Evolutionary conservation across 2,797 vertebrate species (phyloP).

Genomic region (Darevskia nairensis): DNA sequence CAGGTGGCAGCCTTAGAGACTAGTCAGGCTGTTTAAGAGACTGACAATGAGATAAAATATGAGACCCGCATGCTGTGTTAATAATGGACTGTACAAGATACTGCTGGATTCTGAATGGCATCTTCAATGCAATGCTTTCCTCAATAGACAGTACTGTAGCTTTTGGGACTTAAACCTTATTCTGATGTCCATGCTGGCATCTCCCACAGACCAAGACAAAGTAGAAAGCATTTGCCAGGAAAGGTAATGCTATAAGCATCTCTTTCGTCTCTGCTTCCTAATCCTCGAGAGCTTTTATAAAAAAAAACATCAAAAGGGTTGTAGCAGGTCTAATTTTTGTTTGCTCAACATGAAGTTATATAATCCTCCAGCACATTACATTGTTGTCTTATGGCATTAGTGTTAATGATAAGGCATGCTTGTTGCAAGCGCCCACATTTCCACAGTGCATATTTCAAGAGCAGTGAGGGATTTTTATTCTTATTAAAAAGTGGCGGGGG

Average conservation of each 20-base stretch:
- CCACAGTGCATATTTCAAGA: constrained; percentile 73
- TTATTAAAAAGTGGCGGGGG: constrained; percentile 66
- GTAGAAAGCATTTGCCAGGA: constrained; percentile 29
- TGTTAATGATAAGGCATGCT: constrained; percentile 60
- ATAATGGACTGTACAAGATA: background rate
- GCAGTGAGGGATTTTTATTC: constrained; percentile 70
- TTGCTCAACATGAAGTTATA: constrained; percentile 62
- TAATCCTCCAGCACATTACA: constrained; percentile 67
- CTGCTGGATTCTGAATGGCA: background rate
- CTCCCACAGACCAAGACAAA: constrained; percentile 36
- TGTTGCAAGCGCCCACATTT: constrained; percentile 70
- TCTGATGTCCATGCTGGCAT: background rate
- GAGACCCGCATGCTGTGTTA: background rate
- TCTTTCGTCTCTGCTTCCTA: constrained; percentile 45
- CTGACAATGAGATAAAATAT: constrained; percentile 3
- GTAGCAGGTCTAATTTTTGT: constrained; percentile 63
- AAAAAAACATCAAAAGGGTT: constrained; percentile 56
- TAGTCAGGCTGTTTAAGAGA: background rate
- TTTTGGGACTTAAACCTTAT: constrained; percentile 9
- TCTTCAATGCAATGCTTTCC: background rate
- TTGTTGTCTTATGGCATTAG: constrained; percentile 59
- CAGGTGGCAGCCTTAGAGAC: background rate
- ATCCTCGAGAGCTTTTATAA: constrained; percentile 52
- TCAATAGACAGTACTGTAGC: background rate
- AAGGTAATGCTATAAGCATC: constrained; percentile 23